A percentile compares a stretch with the other conserved stretches of the same genome.
Conservation (phyloP, 2,888 invertebrate genomes). For the Masnerella sp. region DNA sequence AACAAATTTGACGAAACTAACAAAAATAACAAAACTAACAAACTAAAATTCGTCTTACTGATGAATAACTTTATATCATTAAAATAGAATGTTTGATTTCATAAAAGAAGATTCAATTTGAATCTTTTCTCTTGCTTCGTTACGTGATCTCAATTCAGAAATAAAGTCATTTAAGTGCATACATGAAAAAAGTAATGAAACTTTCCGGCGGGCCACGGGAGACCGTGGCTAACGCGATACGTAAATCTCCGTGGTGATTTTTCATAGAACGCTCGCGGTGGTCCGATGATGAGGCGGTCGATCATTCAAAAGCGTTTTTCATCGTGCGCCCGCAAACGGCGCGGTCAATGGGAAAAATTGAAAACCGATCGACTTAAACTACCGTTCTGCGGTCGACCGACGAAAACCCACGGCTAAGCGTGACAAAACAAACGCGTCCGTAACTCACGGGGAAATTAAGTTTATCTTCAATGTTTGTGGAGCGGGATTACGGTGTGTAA, state of each 20-base stretch:
- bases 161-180: constrained; percentile 65
- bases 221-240: constrained; percentile 63
- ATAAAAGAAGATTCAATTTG: too few species aligned
- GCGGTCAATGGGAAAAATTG: constrained; percentile 44
- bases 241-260: constrained; percentile 51
- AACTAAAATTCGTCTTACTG: too few species aligned
- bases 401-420: constrained; percentile 11
- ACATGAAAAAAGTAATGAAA: constrained; percentile 69
- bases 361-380: constrained; percentile 31
- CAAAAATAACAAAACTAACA: too few species aligned
- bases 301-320: constrained; percentile 40
- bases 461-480: constrained; percentile 14
- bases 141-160: too few species aligned
- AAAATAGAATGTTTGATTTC: too few species aligned
- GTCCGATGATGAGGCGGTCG: constrained; percentile 47
- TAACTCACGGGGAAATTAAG: constrained; percentile 5
- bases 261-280: constrained; percentile 53
- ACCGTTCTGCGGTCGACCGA: constrained; percentile 30
- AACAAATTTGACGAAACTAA: too few species aligned
- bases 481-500: neutral
- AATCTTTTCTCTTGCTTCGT: neutral
- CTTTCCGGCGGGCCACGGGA: constrained; percentile 49
- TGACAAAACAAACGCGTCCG: constrained; percentile 18
- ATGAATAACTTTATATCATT: too few species aligned
- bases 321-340: neutral